Base-by-base conservation (phyloP, 2,797 vertebrate species). In the Furcifer pardalis region DNA sequence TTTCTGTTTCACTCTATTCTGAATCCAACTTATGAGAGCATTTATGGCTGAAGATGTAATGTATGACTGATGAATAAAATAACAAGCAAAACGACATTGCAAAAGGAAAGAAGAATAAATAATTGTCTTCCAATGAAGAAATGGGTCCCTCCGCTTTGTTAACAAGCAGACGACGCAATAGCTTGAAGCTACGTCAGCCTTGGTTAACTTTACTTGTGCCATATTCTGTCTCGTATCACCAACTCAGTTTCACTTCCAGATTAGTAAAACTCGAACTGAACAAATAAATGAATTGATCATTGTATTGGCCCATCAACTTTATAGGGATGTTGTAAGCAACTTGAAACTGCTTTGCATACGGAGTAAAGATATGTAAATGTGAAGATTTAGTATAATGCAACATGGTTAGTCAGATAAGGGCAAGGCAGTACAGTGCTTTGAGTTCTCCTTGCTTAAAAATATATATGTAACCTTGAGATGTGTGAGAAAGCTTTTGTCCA, bases 241-340 rank as follows among this genome's bases (percentile, higher is more conserved):
- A 30, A 15, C 84, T 30, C 40, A 15, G 84, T 85, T 85, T 85
- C 84, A 85, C 71, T 81, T 76, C 78, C 78, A 68, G 62, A 44
- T 85, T 74, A 49, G 72, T 81, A 76, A 66, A 80, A 65, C 27
- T 5, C 21, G 44, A 77, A 25, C 25, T 5, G 8, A 30, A 42
- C 32, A 63, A 66, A 32, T 32, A 32, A 19, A 42, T 21, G 60
- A 79, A 79, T 35, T 42, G 72, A 75, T 81, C 72, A 68, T 46
- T 4, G 2, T 73, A 63, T 84, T 81, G 78, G 76, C 65, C 63
- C 60, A 46, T 30, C 77, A 69, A 21, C 23, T 37, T 68, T 32
- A 37, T 9, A 32, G 37, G 52, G 37, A 46, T 85, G 84, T 68
- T 25, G 78, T 21, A 85, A 85, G 72, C 15, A 30, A 25, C 56